Conservation (phyloP, 2,113 vertebrate genomes). For the Xiphophorus couchianus region DNA sequence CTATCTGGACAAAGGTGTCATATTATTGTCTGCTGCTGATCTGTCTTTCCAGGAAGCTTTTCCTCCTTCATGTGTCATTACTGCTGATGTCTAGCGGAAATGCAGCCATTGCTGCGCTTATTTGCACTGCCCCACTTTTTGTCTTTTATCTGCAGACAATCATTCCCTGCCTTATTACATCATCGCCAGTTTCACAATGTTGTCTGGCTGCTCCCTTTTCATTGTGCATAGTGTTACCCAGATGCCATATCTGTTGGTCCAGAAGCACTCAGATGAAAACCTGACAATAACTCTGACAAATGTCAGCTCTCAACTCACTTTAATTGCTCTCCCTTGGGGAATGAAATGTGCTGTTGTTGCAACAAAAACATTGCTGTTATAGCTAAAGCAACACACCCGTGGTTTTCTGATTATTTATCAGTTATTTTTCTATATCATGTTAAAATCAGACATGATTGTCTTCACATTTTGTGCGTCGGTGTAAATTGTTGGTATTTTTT, state of each 20-base stretch:
- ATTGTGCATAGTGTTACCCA: slow-evolving; percentile 10
- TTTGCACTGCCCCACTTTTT: slow-evolving; percentile 48
- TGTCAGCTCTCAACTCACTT: slow-evolving; percentile 30
- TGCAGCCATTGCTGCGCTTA: background rate
- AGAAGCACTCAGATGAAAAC: slow-evolving; percentile 14
- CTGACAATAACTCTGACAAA: slow-evolving; percentile 10
- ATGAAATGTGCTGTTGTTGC: slow-evolving; percentile 11
- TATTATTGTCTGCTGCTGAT: background rate
- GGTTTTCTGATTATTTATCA: background rate
- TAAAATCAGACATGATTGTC: background rate
- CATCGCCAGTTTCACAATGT: slow-evolving; percentile 13
- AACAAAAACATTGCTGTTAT: slow-evolving; percentile 4
- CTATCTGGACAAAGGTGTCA: background rate
- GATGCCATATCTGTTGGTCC: background rate
- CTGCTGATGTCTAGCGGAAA: slow-evolving; percentile 19
- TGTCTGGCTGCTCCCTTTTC: slow-evolving; percentile 21
- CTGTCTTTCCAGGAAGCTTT: background rate
- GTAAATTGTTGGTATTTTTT: no score
- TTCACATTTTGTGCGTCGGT: no score
- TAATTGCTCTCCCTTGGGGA: slow-evolving; percentile 5
- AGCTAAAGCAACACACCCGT: background rate
- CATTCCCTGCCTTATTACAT: slow-evolving; percentile 15
- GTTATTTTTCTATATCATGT: background rate
- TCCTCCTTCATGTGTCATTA: slow-evolving; percentile 5
- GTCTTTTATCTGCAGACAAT: slow-evolving; percentile 20